Conservation (phyloP, 1,140 invertebrate species). For the Euwallacea similis region DNA sequence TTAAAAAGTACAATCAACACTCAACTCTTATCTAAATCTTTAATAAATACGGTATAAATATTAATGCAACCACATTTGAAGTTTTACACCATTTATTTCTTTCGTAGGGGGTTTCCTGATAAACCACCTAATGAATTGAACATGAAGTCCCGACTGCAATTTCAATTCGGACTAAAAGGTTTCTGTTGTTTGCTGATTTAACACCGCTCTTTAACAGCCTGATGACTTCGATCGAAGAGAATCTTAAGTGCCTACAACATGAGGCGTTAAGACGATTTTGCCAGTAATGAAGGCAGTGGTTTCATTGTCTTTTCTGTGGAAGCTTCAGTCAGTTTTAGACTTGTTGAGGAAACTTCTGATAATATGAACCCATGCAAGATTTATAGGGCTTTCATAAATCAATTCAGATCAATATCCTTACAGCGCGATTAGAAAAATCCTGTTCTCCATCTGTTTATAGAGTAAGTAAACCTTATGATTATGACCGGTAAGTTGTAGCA, state of each 20-base stretch:
- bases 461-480: not conserved
- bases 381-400: no score
- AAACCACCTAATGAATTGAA: constrained; percentile 51
- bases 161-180: constrained; percentile 50
- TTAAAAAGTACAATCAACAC: no score
- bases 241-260: not conserved
- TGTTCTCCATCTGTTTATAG: no score
- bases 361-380: no score
- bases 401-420: no score
- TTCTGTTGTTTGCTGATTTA: constrained; percentile 46
- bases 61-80: constrained; percentile 26
- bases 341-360: no score
- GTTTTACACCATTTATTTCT: constrained; percentile 30
- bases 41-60: constrained; percentile 34
- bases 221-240: not conserved
- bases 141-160: constrained; percentile 48
- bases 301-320: no score
- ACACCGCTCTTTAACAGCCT: constrained; percentile 3
- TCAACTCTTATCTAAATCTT: constrained; percentile 20
- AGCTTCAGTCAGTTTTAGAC: no score
- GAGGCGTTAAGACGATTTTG: not conserved
- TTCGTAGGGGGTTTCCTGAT: constrained; percentile 28
- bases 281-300: no score
- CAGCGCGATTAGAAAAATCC: no score
- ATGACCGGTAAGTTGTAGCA: not conserved